Evolutionary conservation across 2,113 vertebrate genomes (phyloP), one percentile per base, ranked within the genome.

Genomic region (Datnioides undecimradiatus): DNA sequence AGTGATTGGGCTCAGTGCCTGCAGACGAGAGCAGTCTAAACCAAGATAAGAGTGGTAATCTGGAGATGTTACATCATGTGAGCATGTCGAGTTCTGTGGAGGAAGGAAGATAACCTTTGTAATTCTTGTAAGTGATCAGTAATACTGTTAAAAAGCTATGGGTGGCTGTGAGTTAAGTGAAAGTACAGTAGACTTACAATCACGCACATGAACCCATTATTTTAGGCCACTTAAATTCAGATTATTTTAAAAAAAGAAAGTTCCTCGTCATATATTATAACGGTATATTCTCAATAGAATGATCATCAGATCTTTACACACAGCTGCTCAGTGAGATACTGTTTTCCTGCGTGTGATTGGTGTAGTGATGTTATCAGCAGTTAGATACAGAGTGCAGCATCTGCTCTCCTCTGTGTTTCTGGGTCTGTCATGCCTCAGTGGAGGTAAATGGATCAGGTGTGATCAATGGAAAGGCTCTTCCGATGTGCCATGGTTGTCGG

Each of bases 11-110:
- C 73, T 45, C n/a, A 36, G 41, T 3, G 65, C 45, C 74, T 1
- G 40, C 83, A 86, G 83, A 87, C 73, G 0, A 59, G 74, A 63
- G 49, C 49, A 54, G 73, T 82, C 73, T 85, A 73, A 87, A 70
- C 78, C 79, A 81, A 82, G 48, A 43, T 78, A 80, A 88, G 79
- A 76, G 78, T 54, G 51, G n/a, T 91, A 87, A 91, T 90, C 80
- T 90, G 77, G 69, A 45, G 57, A 51, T 27, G 60, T 88, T 86
- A 69, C 69, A 62, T 87, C 80, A 85, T 63, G 60, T 41, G 11
- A n/a, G 16, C 46, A 69, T 25, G 19, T 11, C 33, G 41, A 52
- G 16, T 38, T 76, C 19, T 34, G 4, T 17, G 3, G 19, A 79
- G 51, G 73, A 77, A 36, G n/a, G 27, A 29, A 49, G 23, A 65